Evolutionary conservation across 2,797 vertebrate species (phyloP).

Genomic region (Megaceryle alcyon): DNA sequence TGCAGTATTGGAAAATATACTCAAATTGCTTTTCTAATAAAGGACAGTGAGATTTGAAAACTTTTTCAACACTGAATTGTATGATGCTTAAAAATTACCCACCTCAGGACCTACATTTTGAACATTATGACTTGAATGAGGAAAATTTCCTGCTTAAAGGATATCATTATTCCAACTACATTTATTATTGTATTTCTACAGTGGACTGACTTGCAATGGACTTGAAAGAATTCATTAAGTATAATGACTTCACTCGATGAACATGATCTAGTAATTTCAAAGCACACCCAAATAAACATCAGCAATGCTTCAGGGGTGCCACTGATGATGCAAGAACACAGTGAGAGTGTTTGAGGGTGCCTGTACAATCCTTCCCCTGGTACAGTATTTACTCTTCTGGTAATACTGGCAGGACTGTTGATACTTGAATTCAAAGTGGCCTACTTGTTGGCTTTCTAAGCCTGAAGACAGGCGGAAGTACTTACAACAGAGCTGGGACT

Average conservation of each 20-base stretch:
- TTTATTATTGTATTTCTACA: background rate
- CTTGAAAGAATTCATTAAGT: slow-evolving; percentile 6
- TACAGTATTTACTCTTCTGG: background rate
- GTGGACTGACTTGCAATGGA: slow-evolving; percentile 29
- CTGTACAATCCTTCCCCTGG: background rate
- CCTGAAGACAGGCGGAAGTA: background rate
- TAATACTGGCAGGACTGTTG: background rate
- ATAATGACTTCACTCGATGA: background rate
- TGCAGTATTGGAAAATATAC: slow-evolving; percentile 64
- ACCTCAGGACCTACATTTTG: background rate
- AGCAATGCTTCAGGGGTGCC: background rate
- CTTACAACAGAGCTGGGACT: background rate
- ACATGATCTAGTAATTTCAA: background rate
- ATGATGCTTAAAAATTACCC: background rate
- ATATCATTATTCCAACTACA: background rate
- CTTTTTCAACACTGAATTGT: slow-evolving; percentile 14
- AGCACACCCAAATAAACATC: background rate
- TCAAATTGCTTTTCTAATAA: slow-evolving; percentile 63
- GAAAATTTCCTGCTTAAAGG: background rate
- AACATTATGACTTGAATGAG: background rate
- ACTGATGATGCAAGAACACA: background rate
- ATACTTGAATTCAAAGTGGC: background rate
- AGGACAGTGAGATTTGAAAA: slow-evolving; percentile 45
- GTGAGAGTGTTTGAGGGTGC: background rate
- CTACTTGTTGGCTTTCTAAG: background rate